Conservation (phyloP, 23 tunicate genomes). For the Styela plicata region DNA sequence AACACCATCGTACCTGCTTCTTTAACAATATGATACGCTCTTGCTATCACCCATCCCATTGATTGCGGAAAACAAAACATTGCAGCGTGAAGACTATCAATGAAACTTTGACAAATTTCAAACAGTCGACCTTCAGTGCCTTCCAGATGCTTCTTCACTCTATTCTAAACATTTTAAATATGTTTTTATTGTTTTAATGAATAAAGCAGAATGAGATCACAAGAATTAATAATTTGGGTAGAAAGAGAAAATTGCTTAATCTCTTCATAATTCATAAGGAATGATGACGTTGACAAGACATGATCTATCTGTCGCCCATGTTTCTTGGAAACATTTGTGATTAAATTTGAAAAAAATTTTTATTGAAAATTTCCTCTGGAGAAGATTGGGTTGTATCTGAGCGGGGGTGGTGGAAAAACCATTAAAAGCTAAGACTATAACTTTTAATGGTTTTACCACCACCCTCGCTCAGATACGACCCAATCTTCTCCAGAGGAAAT, state of each 20-base stretch:
- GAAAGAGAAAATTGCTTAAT: background rate
- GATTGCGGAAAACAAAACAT: slow-evolving; percentile 84
- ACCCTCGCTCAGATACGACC: too few species aligned
- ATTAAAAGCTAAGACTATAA: too few species aligned
- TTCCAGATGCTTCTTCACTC: slow-evolving; percentile 49
- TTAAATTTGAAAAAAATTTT: too few species aligned
- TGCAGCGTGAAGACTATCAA: slow-evolving; percentile 48
- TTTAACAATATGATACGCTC: slow-evolving; percentile 86
- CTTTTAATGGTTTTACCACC: too few species aligned
- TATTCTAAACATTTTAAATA: slow-evolving; percentile 32
- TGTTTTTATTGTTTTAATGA: background rate
- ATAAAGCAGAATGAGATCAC: background rate
- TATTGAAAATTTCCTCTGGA: too few species aligned
- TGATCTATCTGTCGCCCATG: too few species aligned
- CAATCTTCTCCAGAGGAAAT: too few species aligned
- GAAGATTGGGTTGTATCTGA: too few species aligned
- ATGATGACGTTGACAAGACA: too few species aligned
- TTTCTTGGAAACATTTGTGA: too few species aligned
- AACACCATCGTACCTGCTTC: slow-evolving; percentile 67
- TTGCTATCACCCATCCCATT: slow-evolving; percentile 86
- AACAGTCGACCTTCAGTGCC: slow-evolving; percentile 47
- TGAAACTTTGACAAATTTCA: slow-evolving; percentile 60
- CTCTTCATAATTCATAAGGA: too few species aligned
- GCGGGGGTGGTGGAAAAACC: too few species aligned
- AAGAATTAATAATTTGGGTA: background rate